Conservation (phyloP, 2,888 invertebrate genomes). For the Rosalia funebris region DNA sequence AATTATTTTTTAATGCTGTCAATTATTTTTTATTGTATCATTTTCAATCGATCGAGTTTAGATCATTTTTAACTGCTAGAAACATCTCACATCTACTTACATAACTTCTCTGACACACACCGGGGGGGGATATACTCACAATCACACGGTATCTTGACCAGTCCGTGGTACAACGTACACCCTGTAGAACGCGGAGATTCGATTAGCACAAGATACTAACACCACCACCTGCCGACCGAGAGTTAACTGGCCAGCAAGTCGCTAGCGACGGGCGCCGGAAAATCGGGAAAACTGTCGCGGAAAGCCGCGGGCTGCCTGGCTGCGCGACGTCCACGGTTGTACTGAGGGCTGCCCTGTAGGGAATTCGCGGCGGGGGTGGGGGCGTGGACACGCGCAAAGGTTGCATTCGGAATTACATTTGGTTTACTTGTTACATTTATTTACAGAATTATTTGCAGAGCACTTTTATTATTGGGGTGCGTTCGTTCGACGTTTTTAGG, state of each 20-base stretch:
- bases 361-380: conserved; percentile 11
- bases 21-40: no score
- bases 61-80: no score
- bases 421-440: conserved; percentile 25
- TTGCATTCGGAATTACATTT: neutral
- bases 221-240: neutral
- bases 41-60: no score
- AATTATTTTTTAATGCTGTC: no score
- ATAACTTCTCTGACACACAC: no score
- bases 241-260: neutral
- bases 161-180: no score
- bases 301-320: conserved; percentile 3
- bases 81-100: no score
- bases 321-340: neutral
- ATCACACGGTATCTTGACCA: no score
- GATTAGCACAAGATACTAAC: no score
- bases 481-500: neutral
- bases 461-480: neutral
- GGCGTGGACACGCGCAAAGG: conserved; percentile 10
- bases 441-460: conserved; percentile 23
- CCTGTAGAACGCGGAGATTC: no score
- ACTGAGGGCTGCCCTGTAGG: conserved; percentile 10
- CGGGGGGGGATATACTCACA: no score
- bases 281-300: conserved; percentile 7
- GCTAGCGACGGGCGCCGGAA: neutral